phyloP scores from a whole-genome alignment of 2,113 vertebrate species.

The Dicrurus megarhynchus region DNA sequence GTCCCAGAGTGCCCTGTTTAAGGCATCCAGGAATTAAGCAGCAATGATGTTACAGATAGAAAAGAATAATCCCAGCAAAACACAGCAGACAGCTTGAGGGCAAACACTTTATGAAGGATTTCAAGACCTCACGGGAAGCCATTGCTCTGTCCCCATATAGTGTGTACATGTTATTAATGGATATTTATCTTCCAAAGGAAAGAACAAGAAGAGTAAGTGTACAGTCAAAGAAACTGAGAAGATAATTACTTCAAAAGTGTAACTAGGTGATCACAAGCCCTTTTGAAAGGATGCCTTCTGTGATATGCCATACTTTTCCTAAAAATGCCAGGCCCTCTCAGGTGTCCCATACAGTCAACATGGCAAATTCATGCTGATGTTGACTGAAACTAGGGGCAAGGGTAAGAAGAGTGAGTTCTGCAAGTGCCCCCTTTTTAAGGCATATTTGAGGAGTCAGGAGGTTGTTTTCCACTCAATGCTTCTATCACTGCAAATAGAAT shows the following conservation, averaged over 20 bases:
- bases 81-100: not conserved
- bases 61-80: not conserved
- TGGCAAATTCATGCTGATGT: not conserved
- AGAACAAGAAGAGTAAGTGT: not conserved
- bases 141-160: not conserved
- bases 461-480: not conserved
- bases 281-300: not conserved
- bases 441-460: not conserved
- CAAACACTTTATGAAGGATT: not conserved
- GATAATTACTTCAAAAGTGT: not conserved
- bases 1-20: rapidly evolving
- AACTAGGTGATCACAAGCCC: not conserved
- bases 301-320: not conserved
- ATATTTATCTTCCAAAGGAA: not conserved
- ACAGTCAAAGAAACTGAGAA: not conserved
- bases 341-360: not conserved
- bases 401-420: not conserved
- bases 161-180: not conserved
- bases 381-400: not conserved
- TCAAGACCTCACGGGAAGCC: not conserved
- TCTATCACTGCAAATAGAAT: not conserved
- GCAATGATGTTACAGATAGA: not conserved
- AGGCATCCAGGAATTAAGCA: not conserved
- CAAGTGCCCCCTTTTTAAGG: not conserved
- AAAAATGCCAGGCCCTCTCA: not conserved